phyloP scores from a whole-genome alignment of 1,140 invertebrate species.

The Drosophila suzukii region DNA sequence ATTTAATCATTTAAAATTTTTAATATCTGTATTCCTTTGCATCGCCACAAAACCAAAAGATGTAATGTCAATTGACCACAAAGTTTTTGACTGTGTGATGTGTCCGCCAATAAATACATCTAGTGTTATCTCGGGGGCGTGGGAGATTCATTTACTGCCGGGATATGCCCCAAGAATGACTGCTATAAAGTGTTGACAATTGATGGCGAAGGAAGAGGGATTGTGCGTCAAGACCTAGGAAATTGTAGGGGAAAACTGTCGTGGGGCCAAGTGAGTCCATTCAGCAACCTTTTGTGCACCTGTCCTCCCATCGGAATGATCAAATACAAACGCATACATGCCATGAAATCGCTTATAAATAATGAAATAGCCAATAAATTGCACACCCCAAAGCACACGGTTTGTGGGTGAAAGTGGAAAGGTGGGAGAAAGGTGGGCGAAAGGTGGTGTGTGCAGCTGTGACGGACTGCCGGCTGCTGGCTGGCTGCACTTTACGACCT shows the following conservation, averaged over 20 bases:
- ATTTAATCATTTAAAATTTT: no score
- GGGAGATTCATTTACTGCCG: conserved; percentile 13
- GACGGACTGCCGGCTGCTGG: conserved; percentile 21
- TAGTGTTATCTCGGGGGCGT: conserved; percentile 17
- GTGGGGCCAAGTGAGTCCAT: conserved; percentile 12
- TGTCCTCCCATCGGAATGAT: conserved; percentile 14
- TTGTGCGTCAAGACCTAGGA: conserved; percentile 18
- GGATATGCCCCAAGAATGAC: conserved; percentile 15
- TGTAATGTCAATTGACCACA: no score
- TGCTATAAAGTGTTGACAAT: conserved; percentile 38
- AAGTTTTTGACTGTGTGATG: not conserved
- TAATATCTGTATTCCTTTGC: no score
- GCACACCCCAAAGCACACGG: conserved; percentile 22
- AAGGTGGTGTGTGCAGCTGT: conserved; percentile 11
- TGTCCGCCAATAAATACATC: not conserved
- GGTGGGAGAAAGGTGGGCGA: not conserved
- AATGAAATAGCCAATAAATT: conserved; percentile 74
- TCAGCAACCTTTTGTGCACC: conserved; percentile 14
- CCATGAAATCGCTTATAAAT: conserved; percentile 67
- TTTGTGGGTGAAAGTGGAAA: not conserved
- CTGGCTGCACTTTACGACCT: conserved; percentile 69
- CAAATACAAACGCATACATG: conserved; percentile 26
- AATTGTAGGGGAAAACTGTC: conserved; percentile 16
- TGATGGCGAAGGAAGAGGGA: conserved; percentile 14
- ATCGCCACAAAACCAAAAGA: no score